Percentiles rank a stretch among this genome's conserved stretches.
Conservation (phyloP, 2,113 vertebrate genomes). For the Bubo blakistoni region DNA sequence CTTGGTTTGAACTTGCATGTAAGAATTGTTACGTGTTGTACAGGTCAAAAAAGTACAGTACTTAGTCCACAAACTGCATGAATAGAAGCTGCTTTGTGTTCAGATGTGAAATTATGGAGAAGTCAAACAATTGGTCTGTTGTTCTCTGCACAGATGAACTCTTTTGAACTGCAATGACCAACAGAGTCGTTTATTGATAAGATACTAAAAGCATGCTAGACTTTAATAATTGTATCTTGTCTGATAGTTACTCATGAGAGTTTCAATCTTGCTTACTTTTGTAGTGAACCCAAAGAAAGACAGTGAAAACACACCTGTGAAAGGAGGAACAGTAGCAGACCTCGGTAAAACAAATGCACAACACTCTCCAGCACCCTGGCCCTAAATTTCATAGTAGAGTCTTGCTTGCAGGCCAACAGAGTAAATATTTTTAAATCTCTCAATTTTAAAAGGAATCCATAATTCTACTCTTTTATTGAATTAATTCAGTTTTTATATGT, state of each 20-base stretch:
- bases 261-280: neutral
- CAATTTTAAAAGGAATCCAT: fast-evolving
- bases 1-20: neutral
- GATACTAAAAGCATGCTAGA: fast-evolving
- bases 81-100: neutral
- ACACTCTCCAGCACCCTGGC: neutral
- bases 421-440: neutral
- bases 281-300: slow-evolving; percentile 94
- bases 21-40: fast-evolving
- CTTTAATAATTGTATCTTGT: neutral
- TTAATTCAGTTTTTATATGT: fast-evolving
- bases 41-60: neutral
- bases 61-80: fast-evolving
- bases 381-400: neutral
- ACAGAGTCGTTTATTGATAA: neutral
- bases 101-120: neutral
- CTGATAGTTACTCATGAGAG: neutral
- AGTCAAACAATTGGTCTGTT: neutral
- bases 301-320: slow-evolving; percentile 89
- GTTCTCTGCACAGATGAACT: neutral
- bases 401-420: neutral
- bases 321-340: slow-evolving; percentile 89
- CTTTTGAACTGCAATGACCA: neutral
- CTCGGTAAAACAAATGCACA: slow-evolving; percentile 74
- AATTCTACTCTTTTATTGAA: neutral